Conservation (phyloP, 2,797 vertebrate genomes). For the Pelobates cultripes region DNA sequence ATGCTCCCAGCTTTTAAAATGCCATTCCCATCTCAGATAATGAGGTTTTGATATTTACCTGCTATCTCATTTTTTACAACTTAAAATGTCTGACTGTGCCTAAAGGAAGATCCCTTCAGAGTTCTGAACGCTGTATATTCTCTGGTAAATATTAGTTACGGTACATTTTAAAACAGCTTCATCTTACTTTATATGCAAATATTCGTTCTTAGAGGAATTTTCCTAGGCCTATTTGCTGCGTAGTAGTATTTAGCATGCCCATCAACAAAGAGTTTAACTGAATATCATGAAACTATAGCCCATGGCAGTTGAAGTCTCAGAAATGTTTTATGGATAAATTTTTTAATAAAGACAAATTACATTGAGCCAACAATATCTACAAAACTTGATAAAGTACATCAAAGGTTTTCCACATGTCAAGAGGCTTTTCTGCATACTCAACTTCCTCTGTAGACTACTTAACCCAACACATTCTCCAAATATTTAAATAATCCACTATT, state of each 20-base stretch:
- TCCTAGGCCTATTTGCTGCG: neutral
- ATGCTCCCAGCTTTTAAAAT: neutral
- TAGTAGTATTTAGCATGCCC: neutral
- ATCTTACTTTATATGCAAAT: neutral
- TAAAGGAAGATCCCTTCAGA: neutral
- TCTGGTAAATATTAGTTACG: neutral
- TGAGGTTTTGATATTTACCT: constrained; percentile 1
- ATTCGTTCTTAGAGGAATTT: neutral
- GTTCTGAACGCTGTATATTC: neutral
- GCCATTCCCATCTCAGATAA: neutral
- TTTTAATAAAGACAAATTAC: too few relatives aligned
- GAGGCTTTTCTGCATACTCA: too few relatives aligned
- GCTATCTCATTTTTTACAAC: neutral
- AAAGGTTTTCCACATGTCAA: too few relatives aligned
- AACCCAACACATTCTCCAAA: too few relatives aligned
- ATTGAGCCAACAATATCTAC: too few relatives aligned
- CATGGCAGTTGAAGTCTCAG: too few relatives aligned
- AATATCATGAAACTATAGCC: too few relatives aligned
- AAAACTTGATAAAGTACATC: too few relatives aligned
- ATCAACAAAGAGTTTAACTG: neutral
- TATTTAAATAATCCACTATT: too few relatives aligned
- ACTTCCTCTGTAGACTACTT: too few relatives aligned
- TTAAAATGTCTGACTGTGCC: neutral
- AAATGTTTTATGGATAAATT: too few relatives aligned
- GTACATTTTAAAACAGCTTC: neutral